Percentiles rank a stretch among this genome's conserved stretches.
Conservation (phyloP, 1,140 invertebrate species). For the Pogonus chalceus region DNA sequence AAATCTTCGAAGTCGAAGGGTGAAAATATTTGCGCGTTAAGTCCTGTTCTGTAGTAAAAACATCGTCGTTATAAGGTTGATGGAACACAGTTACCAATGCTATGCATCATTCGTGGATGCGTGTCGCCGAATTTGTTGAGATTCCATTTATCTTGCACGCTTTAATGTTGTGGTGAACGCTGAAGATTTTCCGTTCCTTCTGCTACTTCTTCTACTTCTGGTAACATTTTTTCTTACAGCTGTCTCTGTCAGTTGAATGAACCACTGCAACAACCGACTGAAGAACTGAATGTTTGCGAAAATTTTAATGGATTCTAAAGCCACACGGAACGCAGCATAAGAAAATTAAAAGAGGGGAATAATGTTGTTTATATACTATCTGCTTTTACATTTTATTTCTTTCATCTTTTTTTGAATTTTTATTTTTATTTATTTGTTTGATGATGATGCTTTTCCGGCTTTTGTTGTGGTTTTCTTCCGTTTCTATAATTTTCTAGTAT, state of each 20-base stretch:
- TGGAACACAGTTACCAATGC: background rate
- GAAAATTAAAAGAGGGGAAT: background rate
- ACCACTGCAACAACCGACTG: too few species aligned
- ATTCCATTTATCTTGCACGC: background rate
- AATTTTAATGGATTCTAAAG: constrained; percentile 7
- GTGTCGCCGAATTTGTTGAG: background rate
- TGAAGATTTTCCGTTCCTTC: too few species aligned
- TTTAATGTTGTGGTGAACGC: background rate
- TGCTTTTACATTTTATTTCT: background rate
- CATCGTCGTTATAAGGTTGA: background rate
- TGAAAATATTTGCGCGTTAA: too few species aligned
- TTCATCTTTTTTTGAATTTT: background rate
- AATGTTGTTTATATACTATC: background rate
- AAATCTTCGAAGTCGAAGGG: too few species aligned
- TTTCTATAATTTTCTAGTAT: too few species aligned
- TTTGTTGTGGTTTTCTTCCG: too few species aligned
- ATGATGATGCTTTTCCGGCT: too few species aligned
- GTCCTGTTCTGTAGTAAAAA: too few species aligned
- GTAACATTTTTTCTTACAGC: background rate
- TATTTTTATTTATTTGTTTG: background rate
- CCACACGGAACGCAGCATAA: background rate
- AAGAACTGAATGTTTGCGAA: background rate
- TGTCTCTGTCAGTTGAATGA: background rate
- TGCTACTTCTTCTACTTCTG: too few species aligned
- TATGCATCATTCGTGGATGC: background rate